phyloP scores from a whole-genome alignment of 2,888 invertebrate species.

The Atethmia centrago region DNA sequence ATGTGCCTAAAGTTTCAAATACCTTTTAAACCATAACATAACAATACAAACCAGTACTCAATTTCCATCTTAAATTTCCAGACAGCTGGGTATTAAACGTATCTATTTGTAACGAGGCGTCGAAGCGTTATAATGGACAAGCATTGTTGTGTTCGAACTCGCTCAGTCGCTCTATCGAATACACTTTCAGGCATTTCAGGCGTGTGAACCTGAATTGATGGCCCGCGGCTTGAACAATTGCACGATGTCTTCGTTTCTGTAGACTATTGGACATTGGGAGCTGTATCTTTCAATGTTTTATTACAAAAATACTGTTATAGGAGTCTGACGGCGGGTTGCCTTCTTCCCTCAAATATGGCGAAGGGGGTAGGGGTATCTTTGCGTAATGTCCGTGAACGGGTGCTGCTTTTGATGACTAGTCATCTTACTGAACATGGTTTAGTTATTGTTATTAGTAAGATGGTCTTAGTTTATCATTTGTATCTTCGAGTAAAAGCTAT shows the following conservation, averaged over 20 bases:
- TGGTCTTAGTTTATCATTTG: too few relatives aligned
- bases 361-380: too few relatives aligned
- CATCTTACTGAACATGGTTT: too few relatives aligned
- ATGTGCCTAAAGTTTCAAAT: too few relatives aligned
- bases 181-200: background rate
- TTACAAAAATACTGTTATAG: background rate
- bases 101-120: background rate
- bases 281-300: background rate
- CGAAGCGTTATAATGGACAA: slow-evolving; percentile 1
- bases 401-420: too few relatives aligned
- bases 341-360: too few relatives aligned
- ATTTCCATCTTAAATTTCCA: slow-evolving; percentile 4
- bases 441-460: too few relatives aligned
- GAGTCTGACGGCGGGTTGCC: too few relatives aligned
- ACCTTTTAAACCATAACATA: too few relatives aligned
- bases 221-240: background rate
- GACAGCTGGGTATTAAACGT: background rate
- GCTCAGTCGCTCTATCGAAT: background rate
- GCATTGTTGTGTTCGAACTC: background rate
- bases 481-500: too few relatives aligned
- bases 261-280: background rate
- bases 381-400: too few relatives aligned
- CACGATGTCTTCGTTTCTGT: background rate
- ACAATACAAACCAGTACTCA: too few relatives aligned
- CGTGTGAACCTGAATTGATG: background rate